phyloP scores from a whole-genome alignment of 2,888 invertebrate species.

The Drosophila nr. medialis region DNA sequence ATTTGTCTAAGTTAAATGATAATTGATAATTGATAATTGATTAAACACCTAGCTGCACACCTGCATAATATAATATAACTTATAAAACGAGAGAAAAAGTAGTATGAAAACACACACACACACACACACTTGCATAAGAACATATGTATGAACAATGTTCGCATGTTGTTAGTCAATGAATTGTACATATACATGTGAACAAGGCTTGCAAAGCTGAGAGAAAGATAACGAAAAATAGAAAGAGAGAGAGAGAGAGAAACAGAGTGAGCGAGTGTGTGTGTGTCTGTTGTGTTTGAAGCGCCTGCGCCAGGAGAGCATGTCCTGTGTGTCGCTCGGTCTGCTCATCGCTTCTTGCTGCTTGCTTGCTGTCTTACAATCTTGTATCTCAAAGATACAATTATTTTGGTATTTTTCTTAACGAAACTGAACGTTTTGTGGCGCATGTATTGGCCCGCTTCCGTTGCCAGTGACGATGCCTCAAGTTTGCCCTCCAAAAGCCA shows the following conservation, averaged over 20 bases:
- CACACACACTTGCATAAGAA: constrained; percentile 11
- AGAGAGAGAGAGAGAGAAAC: constrained; percentile 6
- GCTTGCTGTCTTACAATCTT: constrained; percentile 27
- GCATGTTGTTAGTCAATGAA: constrained; percentile 79
- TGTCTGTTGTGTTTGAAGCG: constrained; percentile 21
- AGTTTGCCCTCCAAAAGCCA: constrained; percentile 80
- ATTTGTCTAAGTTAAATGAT: background rate
- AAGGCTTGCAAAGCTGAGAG: constrained; percentile 2
- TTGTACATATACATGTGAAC: constrained; percentile 61
- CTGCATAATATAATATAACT: background rate
- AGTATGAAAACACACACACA: constrained; percentile 5
- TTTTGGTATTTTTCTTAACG: constrained; percentile 60
- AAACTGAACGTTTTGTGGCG: constrained; percentile 41
- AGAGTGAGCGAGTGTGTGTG: constrained; percentile 2
- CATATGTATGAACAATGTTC: constrained; percentile 35
- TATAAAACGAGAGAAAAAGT: background rate
- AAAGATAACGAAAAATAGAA: constrained; percentile 1
- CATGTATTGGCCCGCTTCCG: constrained; percentile 39
- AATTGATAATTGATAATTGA: constrained; percentile 13
- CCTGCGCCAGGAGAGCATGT: constrained; percentile 38
- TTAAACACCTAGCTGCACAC: constrained; percentile 21
- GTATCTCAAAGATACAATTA: constrained; percentile 57
- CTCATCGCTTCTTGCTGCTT: constrained; percentile 4
- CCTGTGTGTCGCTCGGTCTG: constrained; percentile 1
- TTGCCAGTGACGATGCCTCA: constrained; percentile 39